Evolutionary conservation across 30 jellyfish, hydroid and myxozoan species (phyloP).

Genomic region (Pelagia noctiluca): DNA sequence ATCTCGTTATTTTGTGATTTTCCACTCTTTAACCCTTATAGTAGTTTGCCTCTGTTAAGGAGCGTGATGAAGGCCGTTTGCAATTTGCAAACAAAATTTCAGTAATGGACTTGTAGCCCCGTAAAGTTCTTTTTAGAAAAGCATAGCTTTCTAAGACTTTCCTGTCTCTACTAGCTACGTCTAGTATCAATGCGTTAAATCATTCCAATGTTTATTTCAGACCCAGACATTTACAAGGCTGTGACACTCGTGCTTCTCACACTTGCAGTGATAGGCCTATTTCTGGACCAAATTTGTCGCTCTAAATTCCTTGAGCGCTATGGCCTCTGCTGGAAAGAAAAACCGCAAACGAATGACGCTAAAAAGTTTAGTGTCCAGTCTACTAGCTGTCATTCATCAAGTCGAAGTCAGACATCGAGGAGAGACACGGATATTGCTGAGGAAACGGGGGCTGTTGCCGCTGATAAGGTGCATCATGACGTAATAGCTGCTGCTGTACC

Average conservation of each 20-base stretch:
- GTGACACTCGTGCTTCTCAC: slow-evolving; percentile 27
- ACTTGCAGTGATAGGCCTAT: slow-evolving; percentile 15
- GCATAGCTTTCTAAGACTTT: too few species aligned
- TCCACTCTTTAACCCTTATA: too few species aligned
- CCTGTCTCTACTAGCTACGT: neutral
- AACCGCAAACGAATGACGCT: neutral
- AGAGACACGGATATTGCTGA: neutral
- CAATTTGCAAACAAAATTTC: too few species aligned
- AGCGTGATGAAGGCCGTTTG: too few species aligned
- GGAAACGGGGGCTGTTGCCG: neutral
- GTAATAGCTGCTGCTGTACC: too few species aligned
- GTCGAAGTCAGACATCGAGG: neutral
- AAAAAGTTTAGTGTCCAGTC: slow-evolving; percentile 14
- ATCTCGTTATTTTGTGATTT: too few species aligned
- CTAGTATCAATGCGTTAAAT: neutral
- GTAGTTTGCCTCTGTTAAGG: too few species aligned
- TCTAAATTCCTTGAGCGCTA: slow-evolving; percentile 6
- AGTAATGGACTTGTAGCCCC: too few species aligned
- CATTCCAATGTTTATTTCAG: neutral
- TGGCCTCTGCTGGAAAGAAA: neutral
- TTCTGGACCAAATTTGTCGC: slow-evolving; percentile 29
- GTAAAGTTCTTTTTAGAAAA: too few species aligned
- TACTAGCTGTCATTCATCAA: slow-evolving; percentile 13
- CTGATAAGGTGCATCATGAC: neutral
- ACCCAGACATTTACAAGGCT: slow-evolving; percentile 45